Evolutionary conservation across 2,797 vertebrate species (phyloP).

Genomic region (Nyctalus aviator): DNA sequence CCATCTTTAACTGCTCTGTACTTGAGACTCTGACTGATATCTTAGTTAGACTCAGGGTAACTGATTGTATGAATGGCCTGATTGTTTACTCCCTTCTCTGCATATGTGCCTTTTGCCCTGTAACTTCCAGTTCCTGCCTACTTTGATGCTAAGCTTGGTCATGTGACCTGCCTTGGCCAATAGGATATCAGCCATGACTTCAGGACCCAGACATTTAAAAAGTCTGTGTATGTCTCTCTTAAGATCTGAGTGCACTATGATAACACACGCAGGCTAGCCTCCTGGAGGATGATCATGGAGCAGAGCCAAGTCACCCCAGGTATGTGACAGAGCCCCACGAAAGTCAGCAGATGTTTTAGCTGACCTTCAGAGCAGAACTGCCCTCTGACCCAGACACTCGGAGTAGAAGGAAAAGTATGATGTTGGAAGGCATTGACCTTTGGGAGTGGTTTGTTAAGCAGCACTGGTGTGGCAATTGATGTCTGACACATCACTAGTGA

Average conservation of each 20-base stretch:
- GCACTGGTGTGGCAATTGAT: background rate
- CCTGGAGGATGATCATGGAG: background rate
- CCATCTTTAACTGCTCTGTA: background rate
- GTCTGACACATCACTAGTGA: background rate
- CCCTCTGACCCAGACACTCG: background rate
- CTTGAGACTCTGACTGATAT: background rate
- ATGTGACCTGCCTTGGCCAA: background rate
- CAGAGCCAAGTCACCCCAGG: background rate
- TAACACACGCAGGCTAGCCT: background rate
- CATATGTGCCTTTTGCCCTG: background rate
- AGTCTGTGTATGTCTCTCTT: background rate
- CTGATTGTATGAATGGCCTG: accelerated
- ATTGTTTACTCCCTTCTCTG: background rate
- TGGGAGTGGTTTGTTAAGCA: background rate
- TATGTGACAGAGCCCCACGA: background rate
- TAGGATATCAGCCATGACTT: accelerated
- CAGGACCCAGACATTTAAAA: background rate
- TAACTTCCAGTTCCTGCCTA: too few relatives aligned
- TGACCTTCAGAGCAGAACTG: background rate
- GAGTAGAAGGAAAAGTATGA: too few relatives aligned
- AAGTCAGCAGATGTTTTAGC: background rate
- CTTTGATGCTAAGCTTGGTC: background rate
- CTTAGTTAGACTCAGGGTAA: background rate
- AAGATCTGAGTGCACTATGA: background rate
- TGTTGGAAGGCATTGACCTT: background rate